Conservation (phyloP, 2,797 vertebrate genomes). For the Gambelia wislizenii region DNA sequence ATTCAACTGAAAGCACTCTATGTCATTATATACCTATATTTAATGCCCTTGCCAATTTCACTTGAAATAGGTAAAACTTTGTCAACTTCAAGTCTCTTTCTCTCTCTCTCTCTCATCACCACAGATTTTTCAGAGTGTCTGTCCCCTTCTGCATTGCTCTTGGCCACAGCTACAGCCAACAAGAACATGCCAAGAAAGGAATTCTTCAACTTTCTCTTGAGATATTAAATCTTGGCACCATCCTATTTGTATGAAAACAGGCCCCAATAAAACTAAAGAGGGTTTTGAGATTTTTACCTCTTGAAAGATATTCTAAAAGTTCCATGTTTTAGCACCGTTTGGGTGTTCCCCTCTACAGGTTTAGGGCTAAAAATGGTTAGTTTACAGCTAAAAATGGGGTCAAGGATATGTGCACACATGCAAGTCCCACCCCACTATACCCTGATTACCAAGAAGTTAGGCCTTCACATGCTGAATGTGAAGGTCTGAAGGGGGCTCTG, state of each 20-base stretch:
- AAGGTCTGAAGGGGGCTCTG: no score
- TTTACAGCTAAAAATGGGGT: no score
- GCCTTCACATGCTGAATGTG: no score
- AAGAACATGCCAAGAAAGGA: not conserved
- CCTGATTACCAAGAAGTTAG: no score
- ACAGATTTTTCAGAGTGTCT: not conserved
- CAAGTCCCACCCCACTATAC: no score
- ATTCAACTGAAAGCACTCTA: not conserved
- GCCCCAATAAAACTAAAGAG: not conserved
- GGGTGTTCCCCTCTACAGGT: no score
- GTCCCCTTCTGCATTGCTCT: not conserved
- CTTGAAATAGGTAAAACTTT: not conserved
- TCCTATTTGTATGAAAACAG: not conserved
- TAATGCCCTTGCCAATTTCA: not conserved
- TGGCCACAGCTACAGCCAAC: not conserved
- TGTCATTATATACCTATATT: not conserved
- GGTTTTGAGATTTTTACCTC: no score
- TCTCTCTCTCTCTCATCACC: not conserved
- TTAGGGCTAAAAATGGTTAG: no score
- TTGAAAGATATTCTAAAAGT: not conserved
- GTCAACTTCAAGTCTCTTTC: not conserved
- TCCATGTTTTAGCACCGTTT: not conserved
- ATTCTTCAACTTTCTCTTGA: not conserved
- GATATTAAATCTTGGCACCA: not conserved
- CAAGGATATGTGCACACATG: no score